Conservation (phyloP, 2,888 invertebrate genomes). For the Seladonia tumulorum region DNA sequence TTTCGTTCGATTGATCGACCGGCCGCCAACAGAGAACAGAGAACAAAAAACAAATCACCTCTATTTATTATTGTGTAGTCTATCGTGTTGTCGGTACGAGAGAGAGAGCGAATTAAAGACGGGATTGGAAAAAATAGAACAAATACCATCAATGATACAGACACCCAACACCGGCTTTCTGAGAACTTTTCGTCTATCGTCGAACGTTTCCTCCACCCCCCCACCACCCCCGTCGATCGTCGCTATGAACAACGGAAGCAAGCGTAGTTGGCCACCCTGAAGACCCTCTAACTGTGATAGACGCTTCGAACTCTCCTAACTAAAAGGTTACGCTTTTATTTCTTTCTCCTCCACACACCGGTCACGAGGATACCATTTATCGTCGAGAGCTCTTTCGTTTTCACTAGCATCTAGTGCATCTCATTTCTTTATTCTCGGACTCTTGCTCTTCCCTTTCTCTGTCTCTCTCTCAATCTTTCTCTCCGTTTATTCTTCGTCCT, state of each 20-base stretch:
- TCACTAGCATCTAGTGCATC: conserved; percentile 7
- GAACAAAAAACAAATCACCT: not conserved
- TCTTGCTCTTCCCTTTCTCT: conserved; percentile 30
- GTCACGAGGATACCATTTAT: not conserved
- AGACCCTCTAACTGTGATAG: conserved; percentile 25
- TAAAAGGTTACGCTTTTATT: conserved; percentile 41
- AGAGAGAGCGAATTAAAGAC: conserved; percentile 32
- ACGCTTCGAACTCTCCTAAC: conserved; percentile 45
- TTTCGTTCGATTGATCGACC: conserved; percentile 39
- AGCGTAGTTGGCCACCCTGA: conserved; percentile 7
- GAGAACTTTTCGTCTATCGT: conserved; percentile 22
- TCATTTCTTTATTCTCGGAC: conserved; percentile 14
- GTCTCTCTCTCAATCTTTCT: conserved; percentile 3
- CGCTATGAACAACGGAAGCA: not conserved
- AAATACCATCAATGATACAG: not conserved
- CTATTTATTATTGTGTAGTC: conserved; percentile 24
- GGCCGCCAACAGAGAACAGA: conserved; percentile 17
- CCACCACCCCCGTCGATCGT: not conserved
- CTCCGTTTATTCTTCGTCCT: conserved; percentile 9
- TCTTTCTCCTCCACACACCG: not conserved
- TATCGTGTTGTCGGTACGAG: conserved; percentile 19
- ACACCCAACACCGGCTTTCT: conserved; percentile 36
- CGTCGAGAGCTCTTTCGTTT: conserved; percentile 11
- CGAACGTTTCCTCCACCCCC: not conserved
- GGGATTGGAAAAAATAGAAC: conserved; percentile 35